These are phyloP conservation scores for Harpalus rubripes DNA, from an alignment of 2,888 invertebrate genomes.

Conservation along the genomic window DNA sequence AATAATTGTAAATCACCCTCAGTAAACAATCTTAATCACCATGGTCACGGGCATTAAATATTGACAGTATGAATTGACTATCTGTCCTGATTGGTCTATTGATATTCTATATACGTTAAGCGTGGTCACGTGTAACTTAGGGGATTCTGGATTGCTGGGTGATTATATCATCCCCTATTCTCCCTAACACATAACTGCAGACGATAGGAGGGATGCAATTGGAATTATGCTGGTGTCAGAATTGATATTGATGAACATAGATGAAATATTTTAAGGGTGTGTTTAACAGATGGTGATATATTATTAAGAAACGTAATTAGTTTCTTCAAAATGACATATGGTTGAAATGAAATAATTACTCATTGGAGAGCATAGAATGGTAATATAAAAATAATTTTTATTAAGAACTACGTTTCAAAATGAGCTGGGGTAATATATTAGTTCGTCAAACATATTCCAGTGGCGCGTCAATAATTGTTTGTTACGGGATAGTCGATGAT, in stretches of 20 bases:
- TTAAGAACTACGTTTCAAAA: no score
- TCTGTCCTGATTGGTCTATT: conserved; percentile 49
- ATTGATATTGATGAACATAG: conserved; percentile 55
- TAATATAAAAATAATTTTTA: no score
- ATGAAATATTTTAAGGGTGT: conserved; percentile 30
- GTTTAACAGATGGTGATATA: not conserved
- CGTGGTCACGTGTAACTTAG: conserved; percentile 31
- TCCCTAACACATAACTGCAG: not conserved
- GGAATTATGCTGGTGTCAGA: conserved; percentile 44
- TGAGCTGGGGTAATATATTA: no score
- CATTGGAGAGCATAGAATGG: no score
- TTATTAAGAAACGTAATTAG: not conserved
- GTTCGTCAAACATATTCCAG: no score
- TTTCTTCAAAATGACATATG: not conserved
- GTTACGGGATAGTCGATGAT: no score
- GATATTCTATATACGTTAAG: conserved; percentile 43
- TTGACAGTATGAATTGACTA: conserved; percentile 56
- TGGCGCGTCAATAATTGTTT: no score
- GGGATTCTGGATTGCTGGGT: conserved; percentile 50
- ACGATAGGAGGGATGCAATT: conserved; percentile 36
- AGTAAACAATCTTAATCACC: conserved; percentile 14
- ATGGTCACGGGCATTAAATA: conserved; percentile 49
- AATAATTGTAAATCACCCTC: not conserved
- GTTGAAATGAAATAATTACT: not conserved
- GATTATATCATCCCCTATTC: conserved; percentile 41